These are phyloP conservation scores for Phyllostomus hastatus DNA, from an alignment of 2,113 vertebrate species.

Conservation along the genomic window DNA sequence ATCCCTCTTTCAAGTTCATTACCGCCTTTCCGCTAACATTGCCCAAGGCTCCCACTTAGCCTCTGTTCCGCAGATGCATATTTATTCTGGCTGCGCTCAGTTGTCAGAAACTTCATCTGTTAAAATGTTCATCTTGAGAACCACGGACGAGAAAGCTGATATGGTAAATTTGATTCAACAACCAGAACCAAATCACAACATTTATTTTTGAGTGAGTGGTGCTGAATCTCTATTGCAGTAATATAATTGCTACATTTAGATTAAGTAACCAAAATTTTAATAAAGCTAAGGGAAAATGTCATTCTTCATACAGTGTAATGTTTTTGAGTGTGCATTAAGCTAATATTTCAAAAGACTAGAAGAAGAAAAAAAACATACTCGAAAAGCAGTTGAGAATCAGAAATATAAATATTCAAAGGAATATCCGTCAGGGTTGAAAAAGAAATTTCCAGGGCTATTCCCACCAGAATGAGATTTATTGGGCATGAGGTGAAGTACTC, in stretches of 20 bases:
- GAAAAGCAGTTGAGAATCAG: background rate
- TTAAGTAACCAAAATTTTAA: background rate
- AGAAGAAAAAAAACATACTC: background rate
- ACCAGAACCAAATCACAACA: background rate
- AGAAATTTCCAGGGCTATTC: background rate
- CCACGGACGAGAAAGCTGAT: background rate
- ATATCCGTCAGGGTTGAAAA: background rate
- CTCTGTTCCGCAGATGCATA: background rate
- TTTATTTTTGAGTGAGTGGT: background rate
- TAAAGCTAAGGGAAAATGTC: background rate
- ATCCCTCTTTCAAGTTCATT: background rate
- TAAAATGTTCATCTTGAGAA: background rate
- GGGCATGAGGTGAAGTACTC: background rate
- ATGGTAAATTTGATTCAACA: background rate
- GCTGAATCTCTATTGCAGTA: background rate
- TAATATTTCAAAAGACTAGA: background rate
- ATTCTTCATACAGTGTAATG: background rate
- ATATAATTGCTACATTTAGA: background rate
- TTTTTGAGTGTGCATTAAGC: background rate
- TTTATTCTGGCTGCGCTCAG: background rate
- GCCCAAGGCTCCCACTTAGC: background rate
- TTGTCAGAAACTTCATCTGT: slow-evolving; percentile 33
- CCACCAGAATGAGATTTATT: background rate
- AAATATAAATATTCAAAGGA: background rate
- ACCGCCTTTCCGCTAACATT: background rate